Base-by-base conservation (phyloP, 2,888 invertebrate species). In the Ornithoptera priamus region DNA sequence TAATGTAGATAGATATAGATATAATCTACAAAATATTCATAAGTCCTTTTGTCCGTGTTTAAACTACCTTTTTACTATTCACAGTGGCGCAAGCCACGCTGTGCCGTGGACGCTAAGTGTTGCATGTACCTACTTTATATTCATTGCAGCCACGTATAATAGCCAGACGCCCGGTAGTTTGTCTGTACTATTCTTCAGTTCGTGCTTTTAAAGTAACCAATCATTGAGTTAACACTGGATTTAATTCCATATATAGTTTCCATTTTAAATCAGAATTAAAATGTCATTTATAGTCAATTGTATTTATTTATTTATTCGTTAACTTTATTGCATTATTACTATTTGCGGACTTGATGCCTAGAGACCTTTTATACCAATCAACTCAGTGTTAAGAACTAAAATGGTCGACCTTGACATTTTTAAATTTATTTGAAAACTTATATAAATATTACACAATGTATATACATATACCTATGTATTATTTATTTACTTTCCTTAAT, bases 61-160 rank as follows among this genome's bases (percentile, higher is more conserved):
- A 69, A 65, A 69, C 50, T 59, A 17, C 50, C 66, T 66, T 30
- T 53, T 67, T 66, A 66, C 58, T 66, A 70, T 70, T 66, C 66
- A 70, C 58, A 53, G 70, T 59, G 57, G 18, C 66, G 66, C 50
- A 62, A 22, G 42, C 30, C 57, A 53, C 66, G 53, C 22, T 62
- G 46, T 63, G 39, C 36, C 50, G 58, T 50, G 66, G 30, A 53
- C 66, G 30, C 66, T 50, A 58, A 66, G 66, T 66, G 62, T 53
- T 69, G 64, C 56, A 66, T 62, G 65, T 50, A 62, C 39, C 62
- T 30, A 67, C 62, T 71, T 65, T 67, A 63, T 71, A 73, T 76
- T 73, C 71, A 81, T 77, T 77, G 74, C 74, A 74, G 77, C 79
- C 84, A 84, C 82, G 83, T 81, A 79, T 72, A 63, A 62, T 67